These are phyloP conservation scores for Heliconius ethilla DNA, from an alignment of 2,888 invertebrate genomes.

Conservation along the genomic window DNA sequence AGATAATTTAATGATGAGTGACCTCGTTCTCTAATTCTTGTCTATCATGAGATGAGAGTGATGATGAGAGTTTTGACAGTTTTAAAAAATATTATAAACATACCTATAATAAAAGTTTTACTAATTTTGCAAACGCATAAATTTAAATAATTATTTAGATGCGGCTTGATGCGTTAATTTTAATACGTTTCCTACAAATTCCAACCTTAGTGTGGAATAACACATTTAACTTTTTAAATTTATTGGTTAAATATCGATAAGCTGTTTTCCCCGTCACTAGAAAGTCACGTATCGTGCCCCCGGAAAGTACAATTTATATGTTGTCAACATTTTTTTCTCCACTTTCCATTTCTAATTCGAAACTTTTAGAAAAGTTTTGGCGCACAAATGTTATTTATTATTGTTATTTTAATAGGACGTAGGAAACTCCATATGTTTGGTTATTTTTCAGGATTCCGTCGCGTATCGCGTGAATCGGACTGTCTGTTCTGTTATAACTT, in stretches of 20 bases:
- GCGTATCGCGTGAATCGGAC: background rate
- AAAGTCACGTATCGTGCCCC: conserved; percentile 32
- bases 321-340: conserved; percentile 35
- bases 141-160: no score
- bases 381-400: conserved; percentile 32
- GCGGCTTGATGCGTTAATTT: no score
- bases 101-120: no score
- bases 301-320: conserved; percentile 39
- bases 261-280: conserved; percentile 26
- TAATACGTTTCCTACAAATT: no score
- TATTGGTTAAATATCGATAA: conserved; percentile 2
- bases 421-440: conserved; percentile 8
- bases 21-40: background rate
- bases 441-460: conserved; percentile 7
- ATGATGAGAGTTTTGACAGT: no score
- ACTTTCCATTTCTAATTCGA: conserved; percentile 38
- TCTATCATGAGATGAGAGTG: no score
- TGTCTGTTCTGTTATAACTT: background rate
- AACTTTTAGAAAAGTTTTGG: conserved; percentile 33
- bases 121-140: no score
- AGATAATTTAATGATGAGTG: background rate
- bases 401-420: conserved; percentile 34
- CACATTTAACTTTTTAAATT: background rate
- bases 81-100: no score
- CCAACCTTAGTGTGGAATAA: background rate